A percentile compares a stretch with the other conserved stretches of the same genome.
Conservation (phyloP, 2,888 invertebrate species). For the Phalera bucephala region DNA sequence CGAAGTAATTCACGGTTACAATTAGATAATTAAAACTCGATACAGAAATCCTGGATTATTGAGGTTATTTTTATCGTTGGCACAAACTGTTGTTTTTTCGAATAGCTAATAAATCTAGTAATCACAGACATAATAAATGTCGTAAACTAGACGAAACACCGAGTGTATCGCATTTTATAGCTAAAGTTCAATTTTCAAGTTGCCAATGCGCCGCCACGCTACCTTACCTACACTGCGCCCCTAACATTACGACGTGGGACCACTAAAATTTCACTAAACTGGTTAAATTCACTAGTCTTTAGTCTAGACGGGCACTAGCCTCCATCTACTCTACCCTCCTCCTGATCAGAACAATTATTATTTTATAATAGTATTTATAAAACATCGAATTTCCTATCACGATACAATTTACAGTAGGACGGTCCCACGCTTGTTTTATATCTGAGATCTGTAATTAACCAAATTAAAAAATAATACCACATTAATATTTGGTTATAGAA, state of each 20-base stretch:
- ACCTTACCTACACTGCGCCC: slow-evolving; percentile 46
- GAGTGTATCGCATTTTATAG: not conserved
- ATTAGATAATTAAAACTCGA: no score
- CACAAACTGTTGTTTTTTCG: no score
- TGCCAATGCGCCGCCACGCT: slow-evolving; percentile 63
- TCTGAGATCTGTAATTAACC: slow-evolving; percentile 78
- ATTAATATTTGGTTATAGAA: slow-evolving; percentile 57
- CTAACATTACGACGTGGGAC: slow-evolving; percentile 59
- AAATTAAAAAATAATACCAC: slow-evolving; percentile 46
- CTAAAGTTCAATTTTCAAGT: slow-evolving; percentile 37
- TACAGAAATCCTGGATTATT: no score
- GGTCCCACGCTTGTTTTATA: slow-evolving; percentile 74
- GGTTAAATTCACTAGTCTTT: slow-evolving; percentile 68
- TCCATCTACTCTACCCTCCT: slow-evolving; percentile 46
- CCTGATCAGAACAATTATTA: slow-evolving; percentile 34
- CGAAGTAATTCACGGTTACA: no score
- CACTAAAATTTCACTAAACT: slow-evolving; percentile 67
- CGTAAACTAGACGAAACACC: not conserved
- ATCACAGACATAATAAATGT: not conserved
- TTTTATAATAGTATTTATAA: slow-evolving; percentile 36
- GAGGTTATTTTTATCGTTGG: no score
- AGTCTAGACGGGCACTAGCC: slow-evolving; percentile 67
- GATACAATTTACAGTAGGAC: slow-evolving; percentile 75
- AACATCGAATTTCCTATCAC: slow-evolving; percentile 68
- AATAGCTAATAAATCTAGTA: no score